Evolutionary conservation across 1,140 invertebrate species (phyloP), one percentile per base, ranked within the genome.

Genomic region (Caenorhabditis inopinata): DNA sequence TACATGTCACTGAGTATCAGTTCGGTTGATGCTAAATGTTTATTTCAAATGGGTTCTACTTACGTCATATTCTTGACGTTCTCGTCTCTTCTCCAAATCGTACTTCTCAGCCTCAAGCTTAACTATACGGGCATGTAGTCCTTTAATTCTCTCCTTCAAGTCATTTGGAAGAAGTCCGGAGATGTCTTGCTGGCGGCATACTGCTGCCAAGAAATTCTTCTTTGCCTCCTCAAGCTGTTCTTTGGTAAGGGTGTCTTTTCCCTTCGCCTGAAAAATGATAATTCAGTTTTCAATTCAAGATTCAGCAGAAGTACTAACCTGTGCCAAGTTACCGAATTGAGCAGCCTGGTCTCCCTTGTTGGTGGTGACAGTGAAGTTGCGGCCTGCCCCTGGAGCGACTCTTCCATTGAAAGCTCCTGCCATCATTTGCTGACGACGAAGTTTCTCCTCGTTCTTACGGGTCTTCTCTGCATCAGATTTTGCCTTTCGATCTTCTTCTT

Each of bases 81-180:
- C 98, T 90, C 97, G 96, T 90, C 96, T 93, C 91, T 99, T 96
- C 91, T 98, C 97, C 90, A 99, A 93, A 92, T 99, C 97, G 91
- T 99, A 99, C 90, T 99, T 99, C 90, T 98, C 96, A 85, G 96
- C 96, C 92, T 98, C 96, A 85, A 99, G 92, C 90, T 95, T 94
- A 87, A 97, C 92, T 87, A 99, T 97, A 85, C 92, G 91, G 80
- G 96, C 94, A 94, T 96, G 97, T 83, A 99, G 91, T 42, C 87
- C 78, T 77, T 84, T 88, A 46, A 88, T 84, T 74, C 87, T 88
- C 46, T 76, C 82, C 82, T 88, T 88, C 77, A 88, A 79, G 47
- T 88, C 87, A 73, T 42, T 74, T 51, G 87, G 84, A 76, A 81
- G 77, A 48, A 88, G 77, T 23, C 78, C 79, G 75, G 79, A 83